phyloP scores from a whole-genome alignment of 2,797 vertebrate genomes.

The Lophius americanus region DNA sequence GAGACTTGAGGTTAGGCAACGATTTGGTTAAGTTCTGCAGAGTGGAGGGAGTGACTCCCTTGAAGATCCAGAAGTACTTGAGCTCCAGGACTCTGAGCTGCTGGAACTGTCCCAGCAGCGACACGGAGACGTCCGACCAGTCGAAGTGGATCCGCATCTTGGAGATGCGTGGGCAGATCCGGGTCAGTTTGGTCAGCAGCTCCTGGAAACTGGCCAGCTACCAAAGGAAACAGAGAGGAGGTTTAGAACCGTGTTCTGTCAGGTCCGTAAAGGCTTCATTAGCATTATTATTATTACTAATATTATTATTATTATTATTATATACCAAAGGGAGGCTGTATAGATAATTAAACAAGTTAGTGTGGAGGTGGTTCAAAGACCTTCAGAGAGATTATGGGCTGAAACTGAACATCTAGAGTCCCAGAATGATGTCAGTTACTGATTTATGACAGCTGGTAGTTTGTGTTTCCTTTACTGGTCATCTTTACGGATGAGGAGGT shows the following conservation, averaged over 20 bases:
- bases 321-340: too few relatives aligned
- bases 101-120: conserved; percentile 82
- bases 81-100: conserved; percentile 85
- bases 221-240: conserved; percentile 1
- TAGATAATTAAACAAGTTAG: too few relatives aligned
- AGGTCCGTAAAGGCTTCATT: background rate
- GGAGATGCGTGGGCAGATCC: conserved; percentile 80
- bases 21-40: conserved; percentile 82
- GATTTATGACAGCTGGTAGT: too few relatives aligned
- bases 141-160: conserved; percentile 86
- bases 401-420: too few relatives aligned
- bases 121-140: conserved; percentile 85
- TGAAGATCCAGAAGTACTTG: conserved; percentile 89
- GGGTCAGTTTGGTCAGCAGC: conserved; percentile 80
- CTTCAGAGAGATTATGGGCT: too few relatives aligned
- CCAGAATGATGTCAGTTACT: too few relatives aligned
- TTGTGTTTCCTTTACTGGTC: too few relatives aligned
- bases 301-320: too few relatives aligned
- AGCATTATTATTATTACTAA: too few relatives aligned
- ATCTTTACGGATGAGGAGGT: too few relatives aligned
- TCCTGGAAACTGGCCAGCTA: conserved; percentile 85
- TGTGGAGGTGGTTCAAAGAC: too few relatives aligned
- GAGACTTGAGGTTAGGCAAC: conserved; percentile 83
- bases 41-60: conserved; percentile 82
- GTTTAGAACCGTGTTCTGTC: background rate